phyloP scores from a whole-genome alignment of 2,113 vertebrate genomes.

The Quiscalus mexicanus region DNA sequence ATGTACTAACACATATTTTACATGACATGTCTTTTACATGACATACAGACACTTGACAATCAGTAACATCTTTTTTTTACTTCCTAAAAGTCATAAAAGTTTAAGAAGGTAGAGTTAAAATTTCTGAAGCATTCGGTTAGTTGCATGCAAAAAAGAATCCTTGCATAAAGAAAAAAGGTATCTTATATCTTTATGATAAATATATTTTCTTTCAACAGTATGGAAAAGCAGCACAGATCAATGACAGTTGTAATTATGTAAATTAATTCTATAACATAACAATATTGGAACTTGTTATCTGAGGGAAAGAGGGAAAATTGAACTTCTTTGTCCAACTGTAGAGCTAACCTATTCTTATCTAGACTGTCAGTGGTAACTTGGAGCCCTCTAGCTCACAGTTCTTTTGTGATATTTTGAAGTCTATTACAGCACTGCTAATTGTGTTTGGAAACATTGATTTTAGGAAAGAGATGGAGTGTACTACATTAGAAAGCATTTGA shows the following conservation, averaged over 20 bases:
- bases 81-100: background rate
- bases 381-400: constrained; percentile 17
- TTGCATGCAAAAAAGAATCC: background rate
- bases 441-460: constrained; percentile 61
- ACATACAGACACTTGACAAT: background rate
- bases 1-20: background rate
- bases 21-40: background rate
- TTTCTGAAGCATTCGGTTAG: background rate
- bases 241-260: background rate
- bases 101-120: background rate
- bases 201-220: background rate
- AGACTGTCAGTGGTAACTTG: background rate
- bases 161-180: background rate
- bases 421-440: constrained; percentile 47
- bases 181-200: background rate
- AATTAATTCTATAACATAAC: background rate
- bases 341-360: background rate
- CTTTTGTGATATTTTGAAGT: constrained; percentile 16
- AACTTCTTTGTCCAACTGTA: background rate
- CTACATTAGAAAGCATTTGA: constrained; percentile 21
- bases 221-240: background rate
- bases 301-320: background rate
- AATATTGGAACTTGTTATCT: background rate
- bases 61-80: background rate
- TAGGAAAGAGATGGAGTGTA: constrained; percentile 17